Percentiles rank a stretch among this genome's conserved stretches.
Evolutionary conservation across 2,113 vertebrate genomes (phyloP).

Genomic region (Eptesicus fuscus): DNA sequence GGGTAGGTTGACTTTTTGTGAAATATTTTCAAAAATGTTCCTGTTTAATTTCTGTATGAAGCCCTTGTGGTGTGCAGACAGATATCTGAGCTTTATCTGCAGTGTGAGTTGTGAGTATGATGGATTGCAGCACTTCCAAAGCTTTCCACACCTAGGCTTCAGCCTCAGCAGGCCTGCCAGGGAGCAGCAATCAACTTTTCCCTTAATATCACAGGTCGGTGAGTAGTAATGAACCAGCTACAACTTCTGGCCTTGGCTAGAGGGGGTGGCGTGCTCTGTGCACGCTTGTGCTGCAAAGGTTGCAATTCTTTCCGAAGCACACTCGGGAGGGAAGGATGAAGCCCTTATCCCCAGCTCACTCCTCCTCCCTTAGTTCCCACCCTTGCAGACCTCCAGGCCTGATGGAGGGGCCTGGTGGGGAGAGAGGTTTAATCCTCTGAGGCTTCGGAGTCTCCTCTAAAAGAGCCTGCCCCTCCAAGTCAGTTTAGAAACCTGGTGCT

Average conservation of each 20-base stretch:
- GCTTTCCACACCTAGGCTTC: neutral
- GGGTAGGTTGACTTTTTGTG: neutral
- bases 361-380: neutral
- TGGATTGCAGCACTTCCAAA: neutral
- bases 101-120: neutral
- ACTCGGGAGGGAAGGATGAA: neutral
- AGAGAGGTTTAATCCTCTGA: slow-evolving; percentile 24
- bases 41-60: neutral
- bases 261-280: neutral
- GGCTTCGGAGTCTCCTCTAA: neutral
- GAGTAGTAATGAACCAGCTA: neutral
- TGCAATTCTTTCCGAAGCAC: neutral
- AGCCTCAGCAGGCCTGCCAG: neutral
- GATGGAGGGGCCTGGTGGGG: neutral
- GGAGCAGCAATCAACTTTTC: neutral
- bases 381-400: slow-evolving; percentile 40
- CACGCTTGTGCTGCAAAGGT: neutral
- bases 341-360: neutral
- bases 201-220: neutral
- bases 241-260: neutral
- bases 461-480: neutral
- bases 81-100: neutral
- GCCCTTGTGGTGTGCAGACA: neutral
- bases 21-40: neutral
- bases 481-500: slow-evolving; percentile 21